These are phyloP conservation scores for Acrobeloides nanus DNA, from an alignment of 2,888 invertebrate species.

Conservation along the genomic window DNA sequence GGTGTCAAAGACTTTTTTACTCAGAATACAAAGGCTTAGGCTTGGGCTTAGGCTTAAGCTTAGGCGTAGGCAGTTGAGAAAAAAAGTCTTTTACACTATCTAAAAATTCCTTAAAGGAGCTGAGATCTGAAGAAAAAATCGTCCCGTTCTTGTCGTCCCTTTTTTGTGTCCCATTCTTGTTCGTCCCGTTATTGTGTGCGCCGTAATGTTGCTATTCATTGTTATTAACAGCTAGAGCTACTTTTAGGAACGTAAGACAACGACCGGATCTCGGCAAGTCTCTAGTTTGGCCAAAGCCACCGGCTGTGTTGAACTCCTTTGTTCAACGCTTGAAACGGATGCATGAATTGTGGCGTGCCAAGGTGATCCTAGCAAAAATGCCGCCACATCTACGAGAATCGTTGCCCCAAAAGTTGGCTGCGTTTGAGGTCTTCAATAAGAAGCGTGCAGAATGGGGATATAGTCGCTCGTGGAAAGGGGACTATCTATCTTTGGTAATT, in stretches of 20 bases:
- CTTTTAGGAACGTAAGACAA: constrained; percentile 59
- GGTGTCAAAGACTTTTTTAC: too few relatives aligned
- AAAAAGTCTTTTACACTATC: too few relatives aligned
- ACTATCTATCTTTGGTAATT: constrained; percentile 66
- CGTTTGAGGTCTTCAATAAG: constrained; percentile 68
- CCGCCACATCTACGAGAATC: constrained; percentile 57
- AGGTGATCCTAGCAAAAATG: constrained; percentile 33
- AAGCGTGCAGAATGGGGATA: constrained; percentile 69
- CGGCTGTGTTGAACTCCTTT: constrained; percentile 65
- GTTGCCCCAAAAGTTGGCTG: constrained; percentile 68
- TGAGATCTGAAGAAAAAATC: too few relatives aligned
- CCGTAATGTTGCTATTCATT: too few relatives aligned
- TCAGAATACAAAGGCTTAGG: too few relatives aligned
- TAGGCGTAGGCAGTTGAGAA: too few relatives aligned
- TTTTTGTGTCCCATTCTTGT: too few relatives aligned
- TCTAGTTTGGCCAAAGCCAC: constrained; percentile 74
- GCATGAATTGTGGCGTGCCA: constrained; percentile 44
- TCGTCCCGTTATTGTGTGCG: too few relatives aligned
- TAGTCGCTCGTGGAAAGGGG: constrained; percentile 73
- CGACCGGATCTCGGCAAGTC: constrained; percentile 71
- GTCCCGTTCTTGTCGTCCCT: too few relatives aligned
- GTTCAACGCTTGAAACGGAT: constrained; percentile 55
- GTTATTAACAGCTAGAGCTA: too few relatives aligned
- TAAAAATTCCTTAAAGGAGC: too few relatives aligned
- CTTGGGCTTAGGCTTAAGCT: too few relatives aligned